Percentiles rank a stretch among this genome's conserved stretches.
These are phyloP conservation scores for Theocolax elegans DNA, from an alignment of 1,140 invertebrate species.

Conservation along the genomic window DNA sequence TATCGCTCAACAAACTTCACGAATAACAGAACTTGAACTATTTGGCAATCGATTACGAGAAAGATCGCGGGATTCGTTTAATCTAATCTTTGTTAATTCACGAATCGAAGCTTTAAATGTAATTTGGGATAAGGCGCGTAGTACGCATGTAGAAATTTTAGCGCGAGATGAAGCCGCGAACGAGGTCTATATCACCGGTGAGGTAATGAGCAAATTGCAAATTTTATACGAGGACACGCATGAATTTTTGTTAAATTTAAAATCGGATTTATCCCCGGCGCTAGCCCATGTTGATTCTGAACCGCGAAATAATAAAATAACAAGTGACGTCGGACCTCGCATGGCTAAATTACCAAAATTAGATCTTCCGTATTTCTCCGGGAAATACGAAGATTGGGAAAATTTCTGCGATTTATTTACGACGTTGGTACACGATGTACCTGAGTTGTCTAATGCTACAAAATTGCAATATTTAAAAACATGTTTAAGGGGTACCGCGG, in stretches of 20 bases:
- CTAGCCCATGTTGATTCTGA: neutral
- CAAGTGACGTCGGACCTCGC: neutral
- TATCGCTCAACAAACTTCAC: neutral
- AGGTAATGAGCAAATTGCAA: neutral
- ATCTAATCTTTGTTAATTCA: neutral
- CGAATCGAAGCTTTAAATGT: neutral
- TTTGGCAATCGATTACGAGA: neutral
- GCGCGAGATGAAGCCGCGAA: neutral
- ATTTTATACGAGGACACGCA: neutral
- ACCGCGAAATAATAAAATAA: neutral
- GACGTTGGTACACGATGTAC: neutral
- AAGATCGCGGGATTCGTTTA: neutral
- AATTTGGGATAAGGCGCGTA: neutral
- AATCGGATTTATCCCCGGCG: no score
- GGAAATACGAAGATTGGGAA: neutral
- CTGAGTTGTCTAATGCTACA: neutral
- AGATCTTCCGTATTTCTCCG: neutral
- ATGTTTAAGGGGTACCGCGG: neutral
- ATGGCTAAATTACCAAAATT: neutral
- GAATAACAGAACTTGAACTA: neutral
- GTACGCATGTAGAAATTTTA: neutral
- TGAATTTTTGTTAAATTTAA: neutral
- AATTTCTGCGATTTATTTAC: neutral
- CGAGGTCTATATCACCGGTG: neutral
- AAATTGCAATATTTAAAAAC: neutral